Percentiles rank a stretch among this genome's conserved stretches.
Conservation (phyloP, 2,888 invertebrate genomes). For the Eupithecia subumbrata region DNA sequence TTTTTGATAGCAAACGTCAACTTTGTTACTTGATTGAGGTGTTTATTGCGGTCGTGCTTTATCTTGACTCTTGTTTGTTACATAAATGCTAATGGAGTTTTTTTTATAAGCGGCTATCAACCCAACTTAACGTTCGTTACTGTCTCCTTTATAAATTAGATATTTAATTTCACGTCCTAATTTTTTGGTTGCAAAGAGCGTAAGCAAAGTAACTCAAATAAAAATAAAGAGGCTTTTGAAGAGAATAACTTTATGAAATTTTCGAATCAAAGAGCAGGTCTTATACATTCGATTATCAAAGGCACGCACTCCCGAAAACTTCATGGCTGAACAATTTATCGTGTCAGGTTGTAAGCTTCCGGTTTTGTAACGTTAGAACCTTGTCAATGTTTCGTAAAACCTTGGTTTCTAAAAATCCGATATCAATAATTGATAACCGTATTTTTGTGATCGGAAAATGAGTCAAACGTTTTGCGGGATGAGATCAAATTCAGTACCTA, state of each 20-base stretch:
- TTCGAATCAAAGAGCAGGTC: background rate
- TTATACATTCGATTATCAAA: constrained; percentile 22
- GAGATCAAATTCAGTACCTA: too few species aligned
- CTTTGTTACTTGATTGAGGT: constrained; percentile 34
- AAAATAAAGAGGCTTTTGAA: background rate
- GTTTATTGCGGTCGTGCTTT: constrained; percentile 32
- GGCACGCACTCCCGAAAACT: constrained; percentile 37
- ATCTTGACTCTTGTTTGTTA: constrained; percentile 20
- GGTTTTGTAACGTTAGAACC: constrained; percentile 76
- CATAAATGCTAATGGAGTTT: constrained; percentile 9
- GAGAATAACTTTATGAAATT: constrained; percentile 2
- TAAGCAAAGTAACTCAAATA: background rate
- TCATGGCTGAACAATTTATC: constrained; percentile 58
- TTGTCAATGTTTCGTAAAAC: constrained; percentile 71
- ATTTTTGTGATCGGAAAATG: background rate
- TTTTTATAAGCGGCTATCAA: constrained; percentile 1
- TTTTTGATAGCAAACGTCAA: constrained; percentile 42
- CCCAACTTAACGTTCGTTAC: background rate
- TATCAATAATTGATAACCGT: background rate
- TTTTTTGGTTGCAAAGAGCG: background rate
- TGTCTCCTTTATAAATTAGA: background rate
- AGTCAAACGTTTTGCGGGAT: background rate
- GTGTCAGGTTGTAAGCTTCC: constrained; percentile 73
- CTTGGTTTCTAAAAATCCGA: background rate
- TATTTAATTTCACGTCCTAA: background rate